These are phyloP conservation scores for Pollenia griseotomentosa DNA, from an alignment of 2,888 invertebrate genomes.

Conservation along the genomic window DNA sequence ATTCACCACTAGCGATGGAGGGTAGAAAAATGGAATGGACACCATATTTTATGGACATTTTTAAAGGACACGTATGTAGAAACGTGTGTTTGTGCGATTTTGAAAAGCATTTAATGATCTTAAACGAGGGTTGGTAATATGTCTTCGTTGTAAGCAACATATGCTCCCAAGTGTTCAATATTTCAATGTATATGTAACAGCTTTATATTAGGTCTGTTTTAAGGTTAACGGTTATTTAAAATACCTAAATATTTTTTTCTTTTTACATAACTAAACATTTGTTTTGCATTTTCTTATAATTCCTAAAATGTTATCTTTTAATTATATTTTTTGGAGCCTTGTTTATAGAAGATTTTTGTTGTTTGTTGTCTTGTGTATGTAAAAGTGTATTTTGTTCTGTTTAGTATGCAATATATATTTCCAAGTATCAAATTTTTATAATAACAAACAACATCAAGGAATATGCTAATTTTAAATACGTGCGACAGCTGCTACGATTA, in stretches of 20 bases:
- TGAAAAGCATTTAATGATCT: neutral
- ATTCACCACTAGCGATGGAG: too few species aligned
- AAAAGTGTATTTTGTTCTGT: neutral
- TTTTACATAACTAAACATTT: neutral
- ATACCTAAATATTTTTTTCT: neutral
- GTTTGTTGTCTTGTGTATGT: too few species aligned
- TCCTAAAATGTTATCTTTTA: neutral
- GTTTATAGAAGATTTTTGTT: neutral
- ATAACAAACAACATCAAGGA: neutral
- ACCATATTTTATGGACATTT: conserved; percentile 17
- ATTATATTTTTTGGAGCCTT: neutral
- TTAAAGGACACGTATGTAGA: neutral
- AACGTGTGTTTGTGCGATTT: too few species aligned
- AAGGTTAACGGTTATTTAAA: neutral
- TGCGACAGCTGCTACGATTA: conserved; percentile 10
- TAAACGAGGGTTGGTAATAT: conserved; percentile 3
- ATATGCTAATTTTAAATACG: neutral
- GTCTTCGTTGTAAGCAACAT: neutral
- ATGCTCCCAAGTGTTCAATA: neutral
- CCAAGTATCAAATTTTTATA: conserved; percentile 8
- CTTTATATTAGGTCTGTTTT: neutral
- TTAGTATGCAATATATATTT: conserved; percentile 27
- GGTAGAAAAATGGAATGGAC: neutral
- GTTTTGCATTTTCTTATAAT: neutral
- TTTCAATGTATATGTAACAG: neutral